Evolutionary conservation across 2,797 vertebrate genomes (phyloP), one percentile per base, ranked within the genome.

Genomic region (Mus caroli): DNA sequence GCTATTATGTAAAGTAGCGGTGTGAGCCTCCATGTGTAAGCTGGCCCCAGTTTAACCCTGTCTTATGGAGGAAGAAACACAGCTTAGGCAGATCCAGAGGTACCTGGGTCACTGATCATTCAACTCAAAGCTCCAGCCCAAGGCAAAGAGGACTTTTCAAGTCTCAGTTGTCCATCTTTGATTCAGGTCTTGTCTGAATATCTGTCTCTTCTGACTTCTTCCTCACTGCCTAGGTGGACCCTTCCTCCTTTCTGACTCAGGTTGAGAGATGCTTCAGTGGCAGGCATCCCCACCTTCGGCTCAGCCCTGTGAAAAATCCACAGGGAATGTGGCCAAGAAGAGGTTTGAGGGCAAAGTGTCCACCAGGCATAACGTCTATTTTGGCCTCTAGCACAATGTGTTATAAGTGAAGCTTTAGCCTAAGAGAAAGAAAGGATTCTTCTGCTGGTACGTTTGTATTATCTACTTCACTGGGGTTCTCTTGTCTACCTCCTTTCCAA

Each of bases 131-230:
- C n/a, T 43, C 4, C 4, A 15, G 24, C 2, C n/a, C 69, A 71
- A 71, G 69, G 60, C 64, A 40, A 22, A 71, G 67, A 14, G 50
- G 52, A 10, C 3, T 43, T 37, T 56, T 26, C 31, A 26, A 58
- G 46, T 11, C 14, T 24, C 31, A 0, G 0, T 20, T 3, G 2
- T 13, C 26, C 50, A n/a, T 24, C 4, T 80, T 60, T 26, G 0
- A 6, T 19, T 40, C 64, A 64, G 46, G 26, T 54, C 31, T 43
- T 20, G 15, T 46, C 19, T 56, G 3, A 56, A 7, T 50, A 2
- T 20, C 82, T 58, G 5, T 62, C 40, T 73, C 3, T 67, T 73
- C 73, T 34, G 31, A 46, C 40, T 3, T 13, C 50, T 50, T 50
- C 50, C 50, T 11, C 50, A 50, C 50, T 50, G 50, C 50, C 50